Conservation (phyloP, 2,888 invertebrate species). For the Drosophila borealis region DNA sequence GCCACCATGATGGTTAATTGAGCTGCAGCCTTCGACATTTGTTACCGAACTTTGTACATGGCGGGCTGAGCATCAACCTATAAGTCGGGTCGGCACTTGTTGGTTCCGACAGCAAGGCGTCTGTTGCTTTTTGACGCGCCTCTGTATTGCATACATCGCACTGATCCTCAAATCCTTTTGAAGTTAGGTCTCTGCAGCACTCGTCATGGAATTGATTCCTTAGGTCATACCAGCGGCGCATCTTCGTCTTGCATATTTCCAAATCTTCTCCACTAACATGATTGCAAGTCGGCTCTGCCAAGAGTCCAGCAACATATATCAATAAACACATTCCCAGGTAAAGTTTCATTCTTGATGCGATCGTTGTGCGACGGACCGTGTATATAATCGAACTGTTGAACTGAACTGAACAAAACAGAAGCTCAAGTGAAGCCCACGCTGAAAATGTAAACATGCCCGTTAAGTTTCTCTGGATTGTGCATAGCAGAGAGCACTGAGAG, state of each 20-base stretch:
- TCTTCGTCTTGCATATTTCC: neutral
- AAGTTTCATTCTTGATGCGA: neutral
- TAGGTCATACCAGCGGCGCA: constrained; percentile 4
- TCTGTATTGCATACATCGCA: neutral
- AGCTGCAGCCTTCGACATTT: no score
- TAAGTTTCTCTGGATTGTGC: no score
- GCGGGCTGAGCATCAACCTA: no score
- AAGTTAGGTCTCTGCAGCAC: constrained; percentile 18
- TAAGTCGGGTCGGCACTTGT: neutral
- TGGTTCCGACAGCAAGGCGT: neutral
- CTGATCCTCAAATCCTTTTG: neutral
- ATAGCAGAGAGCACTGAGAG: no score
- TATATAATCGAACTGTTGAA: no score
- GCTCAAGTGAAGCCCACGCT: no score
- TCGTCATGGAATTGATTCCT: neutral
- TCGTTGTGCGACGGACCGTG: neutral
- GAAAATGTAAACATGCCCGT: no score
- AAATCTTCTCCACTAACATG: accelerated
- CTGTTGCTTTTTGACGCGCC: neutral
- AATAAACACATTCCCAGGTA: neutral
- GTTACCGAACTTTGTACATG: no score
- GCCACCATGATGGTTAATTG: no score
- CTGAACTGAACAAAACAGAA: no score
- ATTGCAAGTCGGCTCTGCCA: neutral
- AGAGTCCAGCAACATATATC: neutral